phyloP scores from a whole-genome alignment of 2,888 invertebrate species.

The Galerucella nymphaeae region DNA sequence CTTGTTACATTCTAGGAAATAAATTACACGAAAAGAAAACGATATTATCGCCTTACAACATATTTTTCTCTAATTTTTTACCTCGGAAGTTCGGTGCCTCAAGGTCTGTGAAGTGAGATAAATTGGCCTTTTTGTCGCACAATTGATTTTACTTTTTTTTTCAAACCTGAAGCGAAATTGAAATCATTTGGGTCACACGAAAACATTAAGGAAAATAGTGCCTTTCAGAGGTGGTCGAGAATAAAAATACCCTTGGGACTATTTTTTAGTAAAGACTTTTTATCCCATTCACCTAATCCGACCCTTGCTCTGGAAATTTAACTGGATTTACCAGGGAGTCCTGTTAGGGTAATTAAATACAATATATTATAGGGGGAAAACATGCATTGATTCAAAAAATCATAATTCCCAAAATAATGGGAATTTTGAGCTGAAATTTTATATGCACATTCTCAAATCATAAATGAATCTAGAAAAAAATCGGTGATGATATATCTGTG shows the following conservation, averaged over 20 bases:
- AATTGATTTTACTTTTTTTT: constrained; percentile 40
- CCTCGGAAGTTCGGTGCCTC: constrained; percentile 27
- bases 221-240: constrained; percentile 25
- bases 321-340: not conserved
- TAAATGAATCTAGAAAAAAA: no score
- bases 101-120: constrained; percentile 40
- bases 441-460: no score
- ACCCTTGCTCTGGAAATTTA: constrained; percentile 6
- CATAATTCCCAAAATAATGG: no score
- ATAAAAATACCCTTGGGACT: constrained; percentile 17
- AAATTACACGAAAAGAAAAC: constrained; percentile 40
- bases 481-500: no score
- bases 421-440: no score
- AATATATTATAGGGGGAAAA: not conserved
- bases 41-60: constrained; percentile 41
- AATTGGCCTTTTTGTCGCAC: constrained; percentile 38
- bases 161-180: constrained; percentile 37
- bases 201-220: constrained; percentile 34
- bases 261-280: constrained; percentile 20
- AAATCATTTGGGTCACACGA: constrained; percentile 37
- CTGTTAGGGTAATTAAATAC: not conserved
- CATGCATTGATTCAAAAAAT: no score
- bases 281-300: constrained; percentile 16
- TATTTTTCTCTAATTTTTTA: constrained; percentile 42
- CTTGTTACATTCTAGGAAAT: constrained; percentile 35